Percentiles rank a stretch among this genome's conserved stretches.
phyloP scores from a whole-genome alignment of 92 coral and sea anemone species.

The Montipora capitata region DNA sequence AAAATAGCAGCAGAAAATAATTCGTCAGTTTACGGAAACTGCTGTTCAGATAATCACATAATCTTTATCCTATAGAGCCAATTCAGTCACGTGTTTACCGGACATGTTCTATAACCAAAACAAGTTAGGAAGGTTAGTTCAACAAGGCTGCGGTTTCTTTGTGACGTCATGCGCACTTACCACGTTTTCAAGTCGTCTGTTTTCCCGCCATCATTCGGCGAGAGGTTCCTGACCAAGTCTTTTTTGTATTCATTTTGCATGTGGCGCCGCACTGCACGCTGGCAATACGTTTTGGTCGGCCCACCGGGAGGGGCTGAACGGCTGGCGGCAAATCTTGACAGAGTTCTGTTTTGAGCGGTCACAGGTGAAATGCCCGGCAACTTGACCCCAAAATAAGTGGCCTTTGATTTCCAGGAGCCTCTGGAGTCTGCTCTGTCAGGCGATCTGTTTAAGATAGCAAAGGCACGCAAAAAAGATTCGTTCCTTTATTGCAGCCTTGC shows the following conservation, averaged over 20 bases:
- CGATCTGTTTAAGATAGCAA: conserved; percentile 34
- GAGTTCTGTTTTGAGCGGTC: conserved; percentile 55
- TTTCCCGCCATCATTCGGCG: neutral
- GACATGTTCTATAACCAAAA: too few species aligned
- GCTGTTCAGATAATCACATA: too few species aligned
- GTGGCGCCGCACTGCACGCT: conserved; percentile 91
- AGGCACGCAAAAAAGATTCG: too few species aligned
- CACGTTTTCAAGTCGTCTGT: conserved; percentile 61
- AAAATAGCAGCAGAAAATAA: too few species aligned
- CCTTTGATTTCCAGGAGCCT: conserved; percentile 94
- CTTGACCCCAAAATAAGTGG: conserved; percentile 93
- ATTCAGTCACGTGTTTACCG: too few species aligned
- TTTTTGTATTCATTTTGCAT: conserved; percentile 93
- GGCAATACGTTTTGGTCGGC: conserved; percentile 77
- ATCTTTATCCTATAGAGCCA: too few species aligned
- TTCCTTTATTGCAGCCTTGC: too few species aligned
- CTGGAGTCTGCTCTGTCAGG: conserved; percentile 68
- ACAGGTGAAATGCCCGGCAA: conserved; percentile 89
- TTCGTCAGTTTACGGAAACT: too few species aligned
- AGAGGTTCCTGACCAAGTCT: conserved; percentile 13
- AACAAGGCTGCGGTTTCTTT: too few species aligned
- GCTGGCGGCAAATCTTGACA: conserved; percentile 66
- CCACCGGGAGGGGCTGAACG: conserved; percentile 94
- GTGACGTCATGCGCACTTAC: conserved; percentile 5
- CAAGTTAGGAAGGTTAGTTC: too few species aligned